Evolutionary conservation across 2,888 invertebrate species (phyloP).

Genomic region (Sphecodes monilicornis): DNA sequence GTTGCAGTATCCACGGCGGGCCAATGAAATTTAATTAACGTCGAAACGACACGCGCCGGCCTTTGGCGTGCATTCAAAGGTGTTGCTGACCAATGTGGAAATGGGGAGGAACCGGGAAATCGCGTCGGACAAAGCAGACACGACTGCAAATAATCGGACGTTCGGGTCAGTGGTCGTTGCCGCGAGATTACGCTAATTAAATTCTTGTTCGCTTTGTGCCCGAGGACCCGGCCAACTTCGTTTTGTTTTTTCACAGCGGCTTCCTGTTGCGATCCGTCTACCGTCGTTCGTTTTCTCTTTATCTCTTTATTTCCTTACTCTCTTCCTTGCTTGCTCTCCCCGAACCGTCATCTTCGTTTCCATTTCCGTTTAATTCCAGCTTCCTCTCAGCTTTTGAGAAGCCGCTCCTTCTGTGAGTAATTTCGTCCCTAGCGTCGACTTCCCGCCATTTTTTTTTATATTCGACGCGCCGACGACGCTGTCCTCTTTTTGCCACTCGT

Average conservation of each 20-base stretch:
- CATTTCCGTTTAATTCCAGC: background rate
- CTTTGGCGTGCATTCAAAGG: background rate
- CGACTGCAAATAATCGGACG: constrained; percentile 22
- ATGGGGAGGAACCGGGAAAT: background rate
- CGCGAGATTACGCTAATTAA: constrained; percentile 42
- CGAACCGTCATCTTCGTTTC: background rate
- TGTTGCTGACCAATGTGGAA: constrained; percentile 4
- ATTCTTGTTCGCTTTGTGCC: constrained; percentile 25
- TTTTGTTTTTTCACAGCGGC: background rate
- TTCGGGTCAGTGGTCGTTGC: background rate
- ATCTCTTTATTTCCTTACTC: background rate
- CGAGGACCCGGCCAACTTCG: background rate
- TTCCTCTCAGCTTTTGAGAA: background rate
- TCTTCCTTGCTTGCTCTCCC: background rate
- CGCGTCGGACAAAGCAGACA: constrained; percentile 15
- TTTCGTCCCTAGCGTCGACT: background rate
- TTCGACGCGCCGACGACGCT: background rate
- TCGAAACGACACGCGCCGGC: background rate
- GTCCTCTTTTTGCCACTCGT: background rate
- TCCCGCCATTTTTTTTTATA: background rate
- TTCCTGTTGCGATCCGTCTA: background rate
- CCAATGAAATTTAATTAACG: constrained; percentile 48
- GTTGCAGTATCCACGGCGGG: background rate
- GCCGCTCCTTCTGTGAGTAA: background rate
- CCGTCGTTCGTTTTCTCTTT: background rate